Evolutionary conservation across 2,113 vertebrate species (phyloP).

Genomic region (Aix galericulata): DNA sequence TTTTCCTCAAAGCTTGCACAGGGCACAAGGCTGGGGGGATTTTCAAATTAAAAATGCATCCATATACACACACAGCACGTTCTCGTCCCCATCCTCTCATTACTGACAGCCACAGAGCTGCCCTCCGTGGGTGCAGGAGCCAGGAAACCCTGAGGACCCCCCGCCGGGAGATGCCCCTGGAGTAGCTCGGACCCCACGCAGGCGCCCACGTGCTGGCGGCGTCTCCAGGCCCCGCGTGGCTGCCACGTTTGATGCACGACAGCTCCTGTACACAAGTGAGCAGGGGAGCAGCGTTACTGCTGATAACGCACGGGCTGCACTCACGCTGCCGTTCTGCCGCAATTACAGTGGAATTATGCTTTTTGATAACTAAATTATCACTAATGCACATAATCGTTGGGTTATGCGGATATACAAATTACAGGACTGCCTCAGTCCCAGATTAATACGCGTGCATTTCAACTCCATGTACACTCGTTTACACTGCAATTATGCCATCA

Average conservation of each 20-base stretch:
- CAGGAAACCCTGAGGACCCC: neutral
- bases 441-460: neutral
- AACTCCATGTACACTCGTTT: neutral
- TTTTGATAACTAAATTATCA: constrained; percentile 59
- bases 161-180: neutral
- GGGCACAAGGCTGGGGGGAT: neutral
- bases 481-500: constrained; percentile 19
- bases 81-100: too few relatives aligned
- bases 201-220: neutral
- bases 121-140: accelerated
- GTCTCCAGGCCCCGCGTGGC: accelerated
- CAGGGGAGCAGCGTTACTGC: neutral
- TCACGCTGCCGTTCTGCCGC: neutral
- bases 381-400: constrained; percentile 39
- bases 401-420: constrained; percentile 50
- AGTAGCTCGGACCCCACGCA: neutral
- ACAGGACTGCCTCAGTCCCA: constrained; percentile 11
- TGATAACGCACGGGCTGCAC: neutral
- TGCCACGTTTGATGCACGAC: accelerated
- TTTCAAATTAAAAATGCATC: neutral
- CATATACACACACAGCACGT: too few relatives aligned
- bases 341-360: constrained; percentile 18
- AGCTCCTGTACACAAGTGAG: neutral
- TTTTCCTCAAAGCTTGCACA: neutral
- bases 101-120: neutral